A percentile compares a stretch with the other conserved stretches of the same genome.
phyloP scores from a whole-genome alignment of 2,888 invertebrate species.

The Oxytorus armatus region DNA sequence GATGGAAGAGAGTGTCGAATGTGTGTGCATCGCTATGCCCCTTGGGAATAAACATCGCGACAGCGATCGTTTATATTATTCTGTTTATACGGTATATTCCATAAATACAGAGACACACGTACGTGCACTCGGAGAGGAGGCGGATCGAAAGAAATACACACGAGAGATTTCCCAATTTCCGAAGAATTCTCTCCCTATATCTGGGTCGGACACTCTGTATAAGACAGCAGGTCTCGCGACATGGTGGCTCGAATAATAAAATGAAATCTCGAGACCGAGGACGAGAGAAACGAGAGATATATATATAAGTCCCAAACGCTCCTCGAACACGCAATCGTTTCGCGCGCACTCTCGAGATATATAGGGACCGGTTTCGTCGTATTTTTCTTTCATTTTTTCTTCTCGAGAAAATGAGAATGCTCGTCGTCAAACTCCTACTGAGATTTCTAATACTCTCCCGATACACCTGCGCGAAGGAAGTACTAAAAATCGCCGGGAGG shows the following conservation, averaged over 20 bases:
- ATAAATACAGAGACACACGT: too few species aligned
- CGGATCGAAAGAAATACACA: conserved; percentile 38
- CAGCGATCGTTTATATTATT: conserved; percentile 35
- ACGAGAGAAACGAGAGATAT: neutral
- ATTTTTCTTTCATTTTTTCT: conserved; percentile 12
- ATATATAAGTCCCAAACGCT: conserved; percentile 13
- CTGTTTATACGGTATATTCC: conserved; percentile 23
- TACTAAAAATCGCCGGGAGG: conserved; percentile 18
- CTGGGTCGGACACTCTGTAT: conserved; percentile 35
- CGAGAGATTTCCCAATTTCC: conserved; percentile 51
- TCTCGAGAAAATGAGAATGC: neutral
- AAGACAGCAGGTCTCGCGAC: neutral
- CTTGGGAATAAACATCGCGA: conserved; percentile 41
- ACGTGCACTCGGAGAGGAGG: conserved; percentile 3
- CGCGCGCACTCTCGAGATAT: neutral
- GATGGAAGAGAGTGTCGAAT: conserved; percentile 39
- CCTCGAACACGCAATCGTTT: conserved; percentile 12
- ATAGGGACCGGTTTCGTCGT: conserved; percentile 42
- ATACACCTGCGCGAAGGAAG: conserved; percentile 38
- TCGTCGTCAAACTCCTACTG: conserved; percentile 12
- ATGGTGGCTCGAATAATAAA: conserved; percentile 40
- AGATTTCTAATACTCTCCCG: conserved; percentile 47
- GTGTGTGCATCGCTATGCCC: conserved; percentile 29
- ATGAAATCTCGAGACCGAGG: conserved; percentile 9
- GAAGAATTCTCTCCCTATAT: conserved; percentile 34